A percentile compares a stretch with the other conserved stretches of the same genome.
Conservation (phyloP, 2,888 invertebrate genomes). For the Hirtodrosophila histrioides region DNA sequence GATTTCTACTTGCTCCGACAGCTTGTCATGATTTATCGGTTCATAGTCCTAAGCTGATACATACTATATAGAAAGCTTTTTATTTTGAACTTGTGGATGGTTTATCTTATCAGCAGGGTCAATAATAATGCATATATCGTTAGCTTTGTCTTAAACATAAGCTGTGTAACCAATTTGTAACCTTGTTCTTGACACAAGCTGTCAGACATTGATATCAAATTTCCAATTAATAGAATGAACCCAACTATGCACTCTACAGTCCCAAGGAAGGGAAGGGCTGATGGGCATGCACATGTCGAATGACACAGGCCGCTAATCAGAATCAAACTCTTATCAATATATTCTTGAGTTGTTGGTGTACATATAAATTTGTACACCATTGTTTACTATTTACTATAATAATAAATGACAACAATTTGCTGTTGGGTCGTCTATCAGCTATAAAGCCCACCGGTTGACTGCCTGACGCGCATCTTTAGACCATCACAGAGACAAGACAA, state of each 20-base stretch:
- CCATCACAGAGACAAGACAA: constrained; percentile 14
- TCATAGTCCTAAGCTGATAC: too few species aligned
- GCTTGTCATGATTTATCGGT: too few species aligned
- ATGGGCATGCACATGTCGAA: not conserved
- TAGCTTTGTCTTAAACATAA: too few species aligned
- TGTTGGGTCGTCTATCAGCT: constrained; percentile 45
- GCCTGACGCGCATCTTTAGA: constrained; percentile 17
- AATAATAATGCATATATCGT: too few species aligned
- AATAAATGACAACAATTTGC: constrained; percentile 27
- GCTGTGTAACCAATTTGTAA: too few species aligned
- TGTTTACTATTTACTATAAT: constrained; percentile 53
- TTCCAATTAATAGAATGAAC: constrained; percentile 36
- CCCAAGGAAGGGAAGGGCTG: not conserved
- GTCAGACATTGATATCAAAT: constrained; percentile 25
- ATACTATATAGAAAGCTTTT: too few species aligned
- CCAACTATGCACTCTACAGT: constrained; percentile 4
- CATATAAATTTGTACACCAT: constrained; percentile 36
- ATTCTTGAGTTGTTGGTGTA: constrained; percentile 16
- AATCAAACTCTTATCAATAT: constrained; percentile 59
- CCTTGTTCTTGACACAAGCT: not conserved
- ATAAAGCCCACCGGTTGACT: constrained; percentile 20
- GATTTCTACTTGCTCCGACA: too few species aligned
- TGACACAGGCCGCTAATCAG: constrained; percentile 18
- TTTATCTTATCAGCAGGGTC: too few species aligned
- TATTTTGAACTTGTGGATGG: too few species aligned